phyloP scores from a whole-genome alignment of 2,888 invertebrate genomes.

The Zygogramma bicolorata region DNA sequence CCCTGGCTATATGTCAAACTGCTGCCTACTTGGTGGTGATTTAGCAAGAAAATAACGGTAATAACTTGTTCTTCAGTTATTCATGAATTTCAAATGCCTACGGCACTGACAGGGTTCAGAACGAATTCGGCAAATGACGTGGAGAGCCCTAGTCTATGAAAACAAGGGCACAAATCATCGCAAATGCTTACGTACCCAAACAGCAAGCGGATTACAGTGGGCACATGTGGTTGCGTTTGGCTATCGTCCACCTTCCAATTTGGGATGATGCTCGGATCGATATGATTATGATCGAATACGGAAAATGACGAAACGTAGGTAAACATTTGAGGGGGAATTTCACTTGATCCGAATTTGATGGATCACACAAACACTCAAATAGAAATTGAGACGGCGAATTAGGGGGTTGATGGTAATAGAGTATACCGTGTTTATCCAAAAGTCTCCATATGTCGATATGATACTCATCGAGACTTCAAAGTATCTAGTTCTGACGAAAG shows the following conservation, averaged over 20 bases:
- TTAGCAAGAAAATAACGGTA: too few species aligned
- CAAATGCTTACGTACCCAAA: constrained; percentile 1
- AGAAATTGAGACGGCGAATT: background rate
- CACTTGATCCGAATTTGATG: background rate
- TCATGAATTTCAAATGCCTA: too few species aligned
- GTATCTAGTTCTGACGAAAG: too few species aligned
- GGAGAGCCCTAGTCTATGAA: background rate
- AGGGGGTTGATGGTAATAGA: background rate
- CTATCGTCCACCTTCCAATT: constrained; percentile 8
- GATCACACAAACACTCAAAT: constrained; percentile 5
- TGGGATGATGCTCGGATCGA: background rate
- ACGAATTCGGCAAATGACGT: background rate
- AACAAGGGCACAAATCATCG: constrained; percentile 7
- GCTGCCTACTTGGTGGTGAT: too few species aligned
- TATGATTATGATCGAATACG: constrained; percentile 6
- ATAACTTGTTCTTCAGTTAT: too few species aligned
- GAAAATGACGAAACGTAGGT: constrained; percentile 12
- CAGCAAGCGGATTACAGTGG: background rate
- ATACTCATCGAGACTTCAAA: too few species aligned
- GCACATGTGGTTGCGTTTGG: constrained; percentile 9
- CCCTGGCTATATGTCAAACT: too few species aligned
- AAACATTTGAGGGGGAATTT: background rate
- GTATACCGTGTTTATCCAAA: background rate
- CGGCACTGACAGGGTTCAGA: background rate
- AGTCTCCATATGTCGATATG: too few species aligned